Percentiles rank a stretch among this genome's conserved stretches.
phyloP scores from a whole-genome alignment of 2,888 invertebrate species.

The Sthenelais limicola region DNA sequence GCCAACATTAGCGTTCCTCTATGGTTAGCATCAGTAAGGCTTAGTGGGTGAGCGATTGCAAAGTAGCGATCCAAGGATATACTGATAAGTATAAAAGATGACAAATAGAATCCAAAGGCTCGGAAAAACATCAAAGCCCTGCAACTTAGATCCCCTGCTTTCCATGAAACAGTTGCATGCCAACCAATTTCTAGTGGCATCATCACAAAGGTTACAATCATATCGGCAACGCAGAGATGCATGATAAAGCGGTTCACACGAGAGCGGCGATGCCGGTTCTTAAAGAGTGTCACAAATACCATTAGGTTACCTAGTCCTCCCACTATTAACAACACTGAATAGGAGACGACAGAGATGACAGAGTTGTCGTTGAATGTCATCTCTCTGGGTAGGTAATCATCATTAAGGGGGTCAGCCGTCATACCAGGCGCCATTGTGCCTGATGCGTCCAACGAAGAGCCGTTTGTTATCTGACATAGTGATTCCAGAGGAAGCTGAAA shows the following conservation, averaged over 20 bases:
- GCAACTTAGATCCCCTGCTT: constrained; percentile 83
- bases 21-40: constrained; percentile 78
- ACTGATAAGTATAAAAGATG: constrained; percentile 83
- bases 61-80: constrained; percentile 85
- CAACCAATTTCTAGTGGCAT: constrained; percentile 81
- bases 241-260: constrained; percentile 84
- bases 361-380: constrained; percentile 91
- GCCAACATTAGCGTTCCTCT: constrained; percentile 81
- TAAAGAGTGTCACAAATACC: constrained; percentile 80
- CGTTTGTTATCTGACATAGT: too few relatives aligned
- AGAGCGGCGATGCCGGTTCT: constrained; percentile 78
- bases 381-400: constrained; percentile 75
- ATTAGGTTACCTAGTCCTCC: constrained; percentile 89
- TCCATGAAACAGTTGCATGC: constrained; percentile 84
- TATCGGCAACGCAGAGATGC: constrained; percentile 84
- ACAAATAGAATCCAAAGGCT: constrained; percentile 85
- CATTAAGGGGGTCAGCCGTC: too few relatives aligned
- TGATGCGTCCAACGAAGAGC: too few relatives aligned
- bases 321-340: constrained; percentile 77
- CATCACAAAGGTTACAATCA: constrained; percentile 85
- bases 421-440: too few relatives aligned
- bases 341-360: constrained; percentile 85
- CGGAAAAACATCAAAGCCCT: constrained; percentile 81
- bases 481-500: too few relatives aligned
- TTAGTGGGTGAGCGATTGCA: constrained; percentile 82